Evolutionary conservation across 2,888 invertebrate genomes (phyloP), one percentile per base, ranked within the genome.

Genomic region (Synanthedon andrenaeformis): DNA sequence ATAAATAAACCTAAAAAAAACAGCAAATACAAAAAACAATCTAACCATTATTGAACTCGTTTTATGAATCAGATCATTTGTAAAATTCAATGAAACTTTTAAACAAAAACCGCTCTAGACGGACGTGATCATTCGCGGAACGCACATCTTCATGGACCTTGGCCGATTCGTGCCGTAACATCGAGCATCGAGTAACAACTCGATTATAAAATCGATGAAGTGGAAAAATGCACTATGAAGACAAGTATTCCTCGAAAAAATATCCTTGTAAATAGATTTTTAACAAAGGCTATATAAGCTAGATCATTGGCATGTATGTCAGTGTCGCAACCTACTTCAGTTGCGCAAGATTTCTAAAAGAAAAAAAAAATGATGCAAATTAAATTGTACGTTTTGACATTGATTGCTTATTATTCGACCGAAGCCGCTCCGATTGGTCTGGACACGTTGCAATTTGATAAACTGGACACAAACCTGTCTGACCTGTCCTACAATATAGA

Each of bases 321-420:
- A 87, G 84, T 87, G 87, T 82, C 87, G 81, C 70, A 84, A 85
- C 80, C 84, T 74, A 80, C 70, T 80, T 79, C 74, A 59, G 74
- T 82, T 82, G 78, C 69, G 66, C 72, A 80, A 81, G 74, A 78
- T 60, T 54, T 14, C 58, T 77, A 76, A 80, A 4, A 23, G 23
- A 76, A 76, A 65, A 62, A n/a, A 60, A 54, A 63, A 62, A 60
- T 56, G 59, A 82, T 80, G 79, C 66, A 69, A 72, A 82, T 74
- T 61, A 76, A 74, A 70, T 69, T 73, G 62, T 72, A 66, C 51
- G 58, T 71, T 54, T 53, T 82, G 61, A 63, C 70, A 67, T 65
- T 82, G 72, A 67, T 35, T 35, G 35, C 35, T 35, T 35, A 19
- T 59, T 71, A 62, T 59, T 67, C 70, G 59, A 70, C 61, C 60